Evolutionary conservation across 1,140 invertebrate species (phyloP).

Genomic region (Pomacea maculata): DNA sequence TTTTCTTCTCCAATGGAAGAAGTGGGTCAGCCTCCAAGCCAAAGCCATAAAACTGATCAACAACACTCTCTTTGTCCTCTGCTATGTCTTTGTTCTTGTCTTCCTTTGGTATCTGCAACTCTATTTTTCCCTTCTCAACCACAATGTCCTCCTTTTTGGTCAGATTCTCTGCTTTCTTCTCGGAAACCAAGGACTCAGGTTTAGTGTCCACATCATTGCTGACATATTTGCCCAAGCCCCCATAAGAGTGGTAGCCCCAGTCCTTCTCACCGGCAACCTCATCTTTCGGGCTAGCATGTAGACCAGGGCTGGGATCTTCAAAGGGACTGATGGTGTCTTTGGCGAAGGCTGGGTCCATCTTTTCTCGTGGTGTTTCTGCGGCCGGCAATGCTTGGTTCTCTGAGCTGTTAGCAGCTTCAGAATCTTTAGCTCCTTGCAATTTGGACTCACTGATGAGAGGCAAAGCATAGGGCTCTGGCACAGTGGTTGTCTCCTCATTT

Average conservation of each 20-base stretch:
- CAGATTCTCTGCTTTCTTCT: conserved; percentile 3
- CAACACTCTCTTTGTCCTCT: conserved; percentile 10
- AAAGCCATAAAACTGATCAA: conserved; percentile 20
- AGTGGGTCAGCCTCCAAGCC: conserved; percentile 2
- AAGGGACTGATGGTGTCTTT: conserved; percentile 20
- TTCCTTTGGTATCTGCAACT: conserved; percentile 23
- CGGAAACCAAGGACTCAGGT: not conserved
- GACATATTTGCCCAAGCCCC: conserved; percentile 18
- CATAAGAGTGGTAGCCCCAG: conserved; percentile 4
- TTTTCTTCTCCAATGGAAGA: conserved; percentile 16
- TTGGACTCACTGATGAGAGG: not conserved
- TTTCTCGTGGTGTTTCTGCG: conserved; percentile 11
- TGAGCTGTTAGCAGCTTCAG: not conserved
- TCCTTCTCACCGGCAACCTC: not conserved
- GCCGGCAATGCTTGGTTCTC: not conserved
- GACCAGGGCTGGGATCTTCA: conserved; percentile 18
- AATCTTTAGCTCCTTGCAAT: not conserved
- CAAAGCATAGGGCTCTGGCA: not conserved
- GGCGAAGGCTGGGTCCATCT: not conserved
- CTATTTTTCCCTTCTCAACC: conserved; percentile 25
- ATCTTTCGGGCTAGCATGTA: not conserved
- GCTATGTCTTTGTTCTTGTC: conserved; percentile 18
- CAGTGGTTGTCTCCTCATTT: not conserved
- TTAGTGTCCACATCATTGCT: conserved; percentile 18
- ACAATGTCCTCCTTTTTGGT: conserved; percentile 22